Evolutionary conservation across 2,888 invertebrate genomes (phyloP).

Genomic region (Tolmerus cingulatus): DNA sequence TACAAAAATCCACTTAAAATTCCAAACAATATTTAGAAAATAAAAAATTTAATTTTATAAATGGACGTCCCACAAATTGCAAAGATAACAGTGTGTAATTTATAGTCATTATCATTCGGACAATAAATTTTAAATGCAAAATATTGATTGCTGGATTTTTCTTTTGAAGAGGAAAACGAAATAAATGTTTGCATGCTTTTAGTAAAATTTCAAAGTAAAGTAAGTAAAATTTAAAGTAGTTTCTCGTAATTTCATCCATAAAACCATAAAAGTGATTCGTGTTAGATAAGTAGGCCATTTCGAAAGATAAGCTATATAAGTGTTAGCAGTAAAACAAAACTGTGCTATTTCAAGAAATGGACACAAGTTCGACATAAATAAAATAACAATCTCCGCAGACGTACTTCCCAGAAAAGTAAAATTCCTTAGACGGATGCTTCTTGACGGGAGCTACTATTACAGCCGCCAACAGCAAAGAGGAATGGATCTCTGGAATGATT

Average conservation of each 20-base stretch:
- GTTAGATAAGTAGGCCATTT: not conserved
- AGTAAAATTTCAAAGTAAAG: no score
- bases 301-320: not conserved
- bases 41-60: no score
- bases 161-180: no score
- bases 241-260: not conserved
- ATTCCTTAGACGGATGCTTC: not conserved
- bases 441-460: slow-evolving; percentile 47
- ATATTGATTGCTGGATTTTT: no score
- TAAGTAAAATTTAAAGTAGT: no score
- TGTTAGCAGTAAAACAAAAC: not conserved
- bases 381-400: not conserved
- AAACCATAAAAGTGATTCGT: not conserved
- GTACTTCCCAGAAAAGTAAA: slow-evolving; percentile 15
- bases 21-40: no score
- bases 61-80: no score
- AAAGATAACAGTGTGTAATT: no score
- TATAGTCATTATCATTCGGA: no score
- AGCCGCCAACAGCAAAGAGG: not conserved
- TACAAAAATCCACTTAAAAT: no score
- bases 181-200: no score
- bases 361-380: not conserved
- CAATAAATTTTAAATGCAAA: no score
- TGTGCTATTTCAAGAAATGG: not conserved
- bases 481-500: slow-evolving; percentile 12